phyloP scores from a whole-genome alignment of 2,113 vertebrate species.

The Peromyscus leucopus region DNA sequence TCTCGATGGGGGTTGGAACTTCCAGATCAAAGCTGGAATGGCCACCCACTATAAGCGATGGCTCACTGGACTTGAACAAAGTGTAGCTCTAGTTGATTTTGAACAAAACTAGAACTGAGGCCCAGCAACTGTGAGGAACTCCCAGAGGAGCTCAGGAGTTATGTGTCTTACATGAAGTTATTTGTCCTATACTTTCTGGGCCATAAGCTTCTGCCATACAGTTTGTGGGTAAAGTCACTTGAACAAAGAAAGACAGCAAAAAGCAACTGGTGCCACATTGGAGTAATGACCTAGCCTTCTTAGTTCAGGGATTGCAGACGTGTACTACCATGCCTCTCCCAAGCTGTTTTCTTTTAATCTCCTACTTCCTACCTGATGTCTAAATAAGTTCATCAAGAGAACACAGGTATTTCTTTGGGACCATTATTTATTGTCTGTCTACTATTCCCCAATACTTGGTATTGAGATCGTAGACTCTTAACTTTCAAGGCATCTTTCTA shows the following conservation, averaged over 20 bases:
- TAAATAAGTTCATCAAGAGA: conserved; percentile 9
- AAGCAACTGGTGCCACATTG: not conserved
- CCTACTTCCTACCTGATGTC: not conserved
- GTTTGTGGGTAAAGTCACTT: not conserved
- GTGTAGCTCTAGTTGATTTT: not conserved
- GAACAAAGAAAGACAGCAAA: not conserved
- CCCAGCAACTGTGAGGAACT: not conserved
- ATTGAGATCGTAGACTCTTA: conserved; percentile 30
- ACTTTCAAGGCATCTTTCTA: not conserved
- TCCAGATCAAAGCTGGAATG: too few relatives aligned
- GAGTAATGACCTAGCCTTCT: not conserved
- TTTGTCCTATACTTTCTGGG: too few relatives aligned
- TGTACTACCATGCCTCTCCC: not conserved
- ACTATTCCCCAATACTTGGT: not conserved
- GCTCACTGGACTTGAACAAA: not conserved
- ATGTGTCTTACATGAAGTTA: not conserved
- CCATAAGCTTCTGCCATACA: not conserved
- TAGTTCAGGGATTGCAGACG: not conserved
- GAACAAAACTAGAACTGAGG: not conserved
- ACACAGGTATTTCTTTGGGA: not conserved
- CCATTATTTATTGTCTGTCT: conserved; percentile 9
- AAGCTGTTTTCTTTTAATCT: conserved; percentile 19
- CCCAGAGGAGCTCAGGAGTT: not conserved
- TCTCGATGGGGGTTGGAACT: too few relatives aligned
- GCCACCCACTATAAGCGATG: not conserved